Percentiles rank a stretch among this genome's conserved stretches.
phyloP scores from a whole-genome alignment of 2,888 invertebrate genomes.

The Plutella xylostella region DNA sequence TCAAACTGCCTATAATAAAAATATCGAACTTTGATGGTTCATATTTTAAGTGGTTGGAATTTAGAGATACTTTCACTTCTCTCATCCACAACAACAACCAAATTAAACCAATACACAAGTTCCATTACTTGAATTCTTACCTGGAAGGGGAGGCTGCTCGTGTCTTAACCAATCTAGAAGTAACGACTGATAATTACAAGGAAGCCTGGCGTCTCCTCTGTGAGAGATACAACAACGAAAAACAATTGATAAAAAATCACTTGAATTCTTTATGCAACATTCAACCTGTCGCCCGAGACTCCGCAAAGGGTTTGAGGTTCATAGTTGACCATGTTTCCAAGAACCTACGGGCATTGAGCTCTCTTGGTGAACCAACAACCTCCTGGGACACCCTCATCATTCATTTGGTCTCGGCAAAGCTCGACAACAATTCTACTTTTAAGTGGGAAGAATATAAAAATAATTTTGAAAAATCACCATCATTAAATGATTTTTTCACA shows the following conservation, averaged over 20 bases:
- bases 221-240: constrained; percentile 16
- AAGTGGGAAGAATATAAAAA: constrained; percentile 12
- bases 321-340: constrained; percentile 19
- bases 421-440: background rate
- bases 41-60: background rate
- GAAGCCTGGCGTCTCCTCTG: constrained; percentile 14
- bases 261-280: constrained; percentile 7
- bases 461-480: constrained; percentile 1
- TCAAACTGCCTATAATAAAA: background rate
- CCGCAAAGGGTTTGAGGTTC: constrained; percentile 12
- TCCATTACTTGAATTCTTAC: constrained; percentile 18
- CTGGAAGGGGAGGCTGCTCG: constrained; percentile 19
- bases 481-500: constrained; percentile 6
- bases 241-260: constrained; percentile 17
- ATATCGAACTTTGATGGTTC: background rate
- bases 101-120: constrained; percentile 18
- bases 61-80: background rate
- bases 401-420: background rate
- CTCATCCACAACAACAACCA: constrained; percentile 12
- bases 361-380: constrained; percentile 18
- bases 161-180: constrained; percentile 16
- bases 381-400: constrained; percentile 16
- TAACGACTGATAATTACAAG: constrained; percentile 14
- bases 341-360: constrained; percentile 19
- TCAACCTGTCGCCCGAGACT: background rate